Evolutionary conservation across 2,888 invertebrate species (phyloP).

Genomic region (Himalopsyche kuldschensis): DNA sequence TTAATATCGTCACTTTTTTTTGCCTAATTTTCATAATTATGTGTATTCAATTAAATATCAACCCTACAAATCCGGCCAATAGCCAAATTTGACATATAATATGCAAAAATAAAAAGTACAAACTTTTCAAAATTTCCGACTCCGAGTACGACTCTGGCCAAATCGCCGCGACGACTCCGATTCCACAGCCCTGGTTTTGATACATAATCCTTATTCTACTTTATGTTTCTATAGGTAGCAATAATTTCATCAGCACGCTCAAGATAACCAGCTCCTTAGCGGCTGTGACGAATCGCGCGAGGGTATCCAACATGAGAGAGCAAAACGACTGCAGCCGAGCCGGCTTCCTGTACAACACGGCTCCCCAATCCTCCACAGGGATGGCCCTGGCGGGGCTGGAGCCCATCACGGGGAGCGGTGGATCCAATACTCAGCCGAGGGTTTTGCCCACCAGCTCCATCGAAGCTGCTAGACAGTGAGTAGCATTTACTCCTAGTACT

Average conservation of each 20-base stretch:
- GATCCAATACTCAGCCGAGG: conserved; percentile 16
- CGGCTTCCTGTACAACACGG: conserved; percentile 51
- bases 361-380: conserved; percentile 38
- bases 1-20: no score
- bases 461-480: conserved; percentile 28
- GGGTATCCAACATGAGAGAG: conserved; percentile 46
- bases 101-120: no score
- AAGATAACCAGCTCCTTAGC: conserved; percentile 56
- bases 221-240: conserved; percentile 42
- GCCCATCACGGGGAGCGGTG: neutral
- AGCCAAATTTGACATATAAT: no score
- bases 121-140: no score
- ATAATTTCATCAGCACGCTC: conserved; percentile 48
- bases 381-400: conserved; percentile 42
- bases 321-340: conserved; percentile 46
- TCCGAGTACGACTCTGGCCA: no score
- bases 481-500: no score
- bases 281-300: conserved; percentile 53
- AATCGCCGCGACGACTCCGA: no score
- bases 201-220: no score
- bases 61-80: no score
- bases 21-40: no score
- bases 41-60: no score
- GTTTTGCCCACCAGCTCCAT: conserved; percentile 19
- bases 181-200: no score